A percentile compares a stretch with the other conserved stretches of the same genome.
These are phyloP conservation scores for Hyles vespertilio DNA, from an alignment of 1,140 invertebrate genomes.

Conservation along the genomic window DNA sequence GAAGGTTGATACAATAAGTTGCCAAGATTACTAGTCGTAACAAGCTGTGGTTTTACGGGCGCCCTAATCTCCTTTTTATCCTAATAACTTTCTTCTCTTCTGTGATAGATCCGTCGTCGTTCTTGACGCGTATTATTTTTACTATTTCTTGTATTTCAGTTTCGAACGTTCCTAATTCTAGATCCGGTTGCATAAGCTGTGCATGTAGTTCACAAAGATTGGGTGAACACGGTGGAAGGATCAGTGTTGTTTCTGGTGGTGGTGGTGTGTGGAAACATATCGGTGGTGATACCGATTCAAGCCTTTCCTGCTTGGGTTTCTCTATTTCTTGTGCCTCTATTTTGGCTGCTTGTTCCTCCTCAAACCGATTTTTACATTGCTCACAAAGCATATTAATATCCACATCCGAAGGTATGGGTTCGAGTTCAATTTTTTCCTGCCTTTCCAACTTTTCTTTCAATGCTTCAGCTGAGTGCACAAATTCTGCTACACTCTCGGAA, in stretches of 20 bases:
- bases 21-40: neutral
- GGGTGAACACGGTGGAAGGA: neutral
- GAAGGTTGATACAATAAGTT: conserved; percentile 26
- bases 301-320: neutral
- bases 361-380: conserved; percentile 12
- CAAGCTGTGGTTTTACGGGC: conserved; percentile 14
- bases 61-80: conserved; percentile 35
- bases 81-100: conserved; percentile 45
- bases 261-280: too few relatives aligned
- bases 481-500: conserved; percentile 25
- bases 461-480: conserved; percentile 33
- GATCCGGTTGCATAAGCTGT: conserved; percentile 10
- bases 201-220: conserved; percentile 3
- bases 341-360: conserved; percentile 8
- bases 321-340: neutral
- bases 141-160: conserved; percentile 42
- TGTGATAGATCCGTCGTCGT: conserved; percentile 41
- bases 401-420: conserved; percentile 19
- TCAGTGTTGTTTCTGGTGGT: neutral
- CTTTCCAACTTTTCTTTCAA: conserved; percentile 29
- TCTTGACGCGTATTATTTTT: conserved; percentile 36
- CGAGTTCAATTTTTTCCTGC: conserved; percentile 8
- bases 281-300: neutral
- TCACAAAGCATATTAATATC: conserved; percentile 17
- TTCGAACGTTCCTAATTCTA: conserved; percentile 39